Conservation (phyloP, 2,888 invertebrate species). For the Tachina grossa region DNA sequence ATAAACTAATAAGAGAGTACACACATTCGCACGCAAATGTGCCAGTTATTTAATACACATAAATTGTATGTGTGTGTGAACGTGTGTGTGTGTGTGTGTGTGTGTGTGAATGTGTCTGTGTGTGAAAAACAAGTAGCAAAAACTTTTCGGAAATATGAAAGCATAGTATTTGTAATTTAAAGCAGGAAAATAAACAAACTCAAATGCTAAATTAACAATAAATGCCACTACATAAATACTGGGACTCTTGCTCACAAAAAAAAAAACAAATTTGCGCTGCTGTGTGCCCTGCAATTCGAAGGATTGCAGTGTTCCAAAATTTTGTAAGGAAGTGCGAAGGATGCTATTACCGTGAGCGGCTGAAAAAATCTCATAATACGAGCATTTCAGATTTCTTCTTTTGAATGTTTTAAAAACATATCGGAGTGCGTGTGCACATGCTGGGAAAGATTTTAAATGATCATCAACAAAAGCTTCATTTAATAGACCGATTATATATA, state of each 20-base stretch:
- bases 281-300: background rate
- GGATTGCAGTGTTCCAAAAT: background rate
- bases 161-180: constrained; percentile 43
- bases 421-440: no score
- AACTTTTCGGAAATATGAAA: constrained; percentile 5
- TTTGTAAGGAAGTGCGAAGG: background rate
- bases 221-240: constrained; percentile 57
- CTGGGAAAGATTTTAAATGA: no score
- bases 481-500: no score
- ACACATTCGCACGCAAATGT: constrained; percentile 7
- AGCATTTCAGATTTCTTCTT: no score
- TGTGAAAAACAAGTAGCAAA: background rate
- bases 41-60: background rate
- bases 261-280: constrained; percentile 28
- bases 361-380: no score
- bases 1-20: constrained; percentile 21
- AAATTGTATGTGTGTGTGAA: no score
- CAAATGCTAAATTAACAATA: constrained; percentile 61
- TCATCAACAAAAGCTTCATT: no score
- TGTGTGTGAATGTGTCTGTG: background rate
- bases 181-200: constrained; percentile 58
- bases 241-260: constrained; percentile 42
- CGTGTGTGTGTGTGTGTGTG: background rate
- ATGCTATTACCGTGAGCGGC: no score
- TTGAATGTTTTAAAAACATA: no score